phyloP scores from a whole-genome alignment of 2,113 vertebrate genomes.

The Macrotus californicus region DNA sequence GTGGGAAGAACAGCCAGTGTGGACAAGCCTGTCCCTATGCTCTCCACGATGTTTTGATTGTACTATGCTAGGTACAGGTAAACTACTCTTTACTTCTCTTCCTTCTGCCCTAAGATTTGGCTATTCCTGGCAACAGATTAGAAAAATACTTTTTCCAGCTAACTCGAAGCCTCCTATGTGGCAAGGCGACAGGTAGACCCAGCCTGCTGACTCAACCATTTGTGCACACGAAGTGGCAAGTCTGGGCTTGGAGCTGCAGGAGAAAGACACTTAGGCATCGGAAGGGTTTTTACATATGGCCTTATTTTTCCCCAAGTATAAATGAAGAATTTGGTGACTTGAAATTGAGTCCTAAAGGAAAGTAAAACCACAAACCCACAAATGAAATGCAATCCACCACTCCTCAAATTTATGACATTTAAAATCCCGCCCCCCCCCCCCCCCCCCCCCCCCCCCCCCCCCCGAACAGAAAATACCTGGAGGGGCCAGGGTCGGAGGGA shows the following conservation, averaged over 20 bases:
- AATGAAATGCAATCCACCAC: conserved; percentile 31
- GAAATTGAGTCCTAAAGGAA: conserved; percentile 42
- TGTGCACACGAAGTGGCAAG: conserved; percentile 70
- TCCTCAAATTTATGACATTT: conserved; percentile 38
- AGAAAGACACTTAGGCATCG: conserved; percentile 70
- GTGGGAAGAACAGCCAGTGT: conserved; percentile 75
- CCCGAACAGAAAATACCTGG: conserved; percentile 41
- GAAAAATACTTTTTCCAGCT: conserved; percentile 84
- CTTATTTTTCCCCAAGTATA: conserved; percentile 72
- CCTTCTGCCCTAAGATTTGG: conserved; percentile 79
- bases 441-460: not conserved
- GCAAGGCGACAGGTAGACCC: conserved; percentile 74
- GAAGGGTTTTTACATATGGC: conserved; percentile 73
- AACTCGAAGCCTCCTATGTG: conserved; percentile 80
- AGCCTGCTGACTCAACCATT: conserved; percentile 64
- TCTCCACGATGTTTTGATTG: conserved; percentile 81
- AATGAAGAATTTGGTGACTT: conserved; percentile 49
- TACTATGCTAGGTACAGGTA: conserved; percentile 83
- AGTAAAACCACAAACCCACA: not conserved
- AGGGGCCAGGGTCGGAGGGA: not conserved
- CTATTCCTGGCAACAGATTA: conserved; percentile 83
- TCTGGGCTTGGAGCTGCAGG: conserved; percentile 69
- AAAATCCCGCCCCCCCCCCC: not conserved
- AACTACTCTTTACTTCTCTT: conserved; percentile 72
- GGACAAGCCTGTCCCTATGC: conserved; percentile 75